A percentile compares a stretch with the other conserved stretches of the same genome.
Evolutionary conservation across 2,113 vertebrate species (phyloP).

Genomic region (Psittacula cyanocephala): DNA sequence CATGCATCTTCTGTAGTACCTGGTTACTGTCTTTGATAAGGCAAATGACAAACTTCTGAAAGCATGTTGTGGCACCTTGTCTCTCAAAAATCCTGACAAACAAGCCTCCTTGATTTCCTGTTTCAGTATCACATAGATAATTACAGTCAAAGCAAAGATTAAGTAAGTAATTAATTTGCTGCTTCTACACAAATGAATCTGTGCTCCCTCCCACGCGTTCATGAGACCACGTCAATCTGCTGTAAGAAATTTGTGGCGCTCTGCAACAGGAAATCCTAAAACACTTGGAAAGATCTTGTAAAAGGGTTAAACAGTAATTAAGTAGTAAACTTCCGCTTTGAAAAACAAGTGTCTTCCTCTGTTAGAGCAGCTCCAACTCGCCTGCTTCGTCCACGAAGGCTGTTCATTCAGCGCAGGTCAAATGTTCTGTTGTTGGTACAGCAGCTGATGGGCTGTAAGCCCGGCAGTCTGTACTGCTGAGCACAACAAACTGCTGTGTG

Average conservation of each 20-base stretch:
- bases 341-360: neutral
- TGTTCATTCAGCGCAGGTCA: neutral
- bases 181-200: neutral
- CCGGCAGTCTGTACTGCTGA: constrained; percentile 18
- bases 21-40: neutral
- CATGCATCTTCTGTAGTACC: neutral
- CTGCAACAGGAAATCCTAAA: neutral
- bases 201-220: neutral
- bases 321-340: neutral
- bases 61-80: neutral
- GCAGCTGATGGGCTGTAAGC: constrained; percentile 34
- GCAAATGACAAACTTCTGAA: neutral
- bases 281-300: neutral
- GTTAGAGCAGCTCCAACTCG: neutral
- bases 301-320: neutral
- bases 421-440: constrained; percentile 10
- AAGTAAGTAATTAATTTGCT: neutral
- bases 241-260: neutral
- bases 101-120: neutral
- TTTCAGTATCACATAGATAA: neutral
- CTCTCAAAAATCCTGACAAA: constrained; percentile 18
- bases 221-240: neutral
- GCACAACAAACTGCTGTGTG: constrained; percentile 41
- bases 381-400: neutral
- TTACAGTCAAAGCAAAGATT: constrained; percentile 10